phyloP scores from a whole-genome alignment of 2,797 vertebrate species.

The Sebastes flavidus region DNA sequence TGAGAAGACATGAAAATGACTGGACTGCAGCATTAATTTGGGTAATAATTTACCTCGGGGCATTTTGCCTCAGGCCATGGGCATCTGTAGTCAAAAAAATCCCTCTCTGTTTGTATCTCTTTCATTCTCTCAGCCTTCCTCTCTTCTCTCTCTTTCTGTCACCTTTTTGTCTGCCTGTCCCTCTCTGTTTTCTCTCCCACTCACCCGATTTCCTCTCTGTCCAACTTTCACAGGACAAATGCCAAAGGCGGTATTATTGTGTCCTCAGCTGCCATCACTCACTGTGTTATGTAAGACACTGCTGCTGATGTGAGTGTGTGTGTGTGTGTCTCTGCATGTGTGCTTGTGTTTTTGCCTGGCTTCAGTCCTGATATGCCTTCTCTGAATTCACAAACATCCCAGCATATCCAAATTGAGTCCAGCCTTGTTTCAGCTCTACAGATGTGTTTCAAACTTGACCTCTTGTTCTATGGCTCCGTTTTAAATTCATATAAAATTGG shows the following conservation, averaged over 20 bases:
- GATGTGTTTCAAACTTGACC: slow-evolving; percentile 10
- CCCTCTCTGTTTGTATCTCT: slow-evolving; percentile 6
- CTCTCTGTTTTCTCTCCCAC: slow-evolving; percentile 57
- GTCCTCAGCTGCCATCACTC: slow-evolving; percentile 80
- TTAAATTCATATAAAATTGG: neutral
- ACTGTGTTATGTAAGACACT: slow-evolving; percentile 70
- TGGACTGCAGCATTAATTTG: slow-evolving; percentile 27
- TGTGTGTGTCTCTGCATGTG: neutral
- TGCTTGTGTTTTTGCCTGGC: slow-evolving; percentile 41
- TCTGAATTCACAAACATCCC: slow-evolving; percentile 45
- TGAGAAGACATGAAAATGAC: slow-evolving; percentile 23
- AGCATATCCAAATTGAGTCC: neutral
- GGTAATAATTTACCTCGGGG: slow-evolving; percentile 22
- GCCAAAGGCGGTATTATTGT: slow-evolving; percentile 74
- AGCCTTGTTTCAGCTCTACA: neutral
- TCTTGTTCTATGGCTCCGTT: neutral
- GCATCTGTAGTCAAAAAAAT: slow-evolving; percentile 19
- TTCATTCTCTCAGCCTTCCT: slow-evolving; percentile 4
- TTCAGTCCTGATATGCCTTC: slow-evolving; percentile 49
- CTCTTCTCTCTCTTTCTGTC: slow-evolving; percentile 19
- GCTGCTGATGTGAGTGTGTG: slow-evolving; percentile 33
- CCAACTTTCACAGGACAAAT: slow-evolving; percentile 77
- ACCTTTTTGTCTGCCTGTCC: slow-evolving; percentile 15
- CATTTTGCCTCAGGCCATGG: slow-evolving; percentile 9
- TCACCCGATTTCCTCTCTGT: slow-evolving; percentile 70